Base-by-base conservation (phyloP, 2,797 vertebrate genomes). In the Alosa sapidissima region DNA sequence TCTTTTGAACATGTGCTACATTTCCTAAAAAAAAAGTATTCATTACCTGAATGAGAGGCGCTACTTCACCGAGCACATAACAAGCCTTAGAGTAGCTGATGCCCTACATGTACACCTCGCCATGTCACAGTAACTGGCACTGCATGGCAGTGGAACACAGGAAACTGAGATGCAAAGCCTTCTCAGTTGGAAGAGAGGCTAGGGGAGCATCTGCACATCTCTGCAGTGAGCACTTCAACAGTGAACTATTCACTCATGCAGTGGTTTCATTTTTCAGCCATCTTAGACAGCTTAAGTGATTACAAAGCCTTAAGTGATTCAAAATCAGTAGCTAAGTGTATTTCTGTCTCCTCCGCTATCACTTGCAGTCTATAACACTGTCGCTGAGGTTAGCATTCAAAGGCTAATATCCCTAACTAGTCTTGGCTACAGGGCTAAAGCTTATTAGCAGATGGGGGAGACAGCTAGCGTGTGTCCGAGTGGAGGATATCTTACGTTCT, bases 401-500 rank as follows among this genome's bases (percentile, higher is more conserved):
- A 8, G 72, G 72, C 72, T 78, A 78, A 78, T 78, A 47, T 47
- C 36, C 36, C 13, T 47, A 78, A 16, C 72, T 78, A 47, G 36
- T 78, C 72, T 78, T 47, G 36, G 72, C 72, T 47, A 45, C 16
- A 78, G 41, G 72, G 41, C 16, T 78, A 78, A 78, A 21, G 36
- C 36, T n/a, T 78, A 78, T 47, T 19, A 47, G 36, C 16, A n/a
- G 54, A 55, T 51, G 33, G n/a, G 72, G 33, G 28, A 78, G 41
- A 21, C 58, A 62, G 58, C 58, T 62, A 78, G 72, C 72, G 36
- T 36, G 65, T 11, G 10, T 11, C 45, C 45, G 11, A 33, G 45
- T 13, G 51, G 45, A 60, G 68, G 41, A 11, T 52, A 86, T 91
- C 96, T 97, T 97, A 99, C 97, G 97, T 96, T 99, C 97, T 91